Conservation (phyloP, 2,113 vertebrate species). For the Gnathonemus longibarbis region DNA sequence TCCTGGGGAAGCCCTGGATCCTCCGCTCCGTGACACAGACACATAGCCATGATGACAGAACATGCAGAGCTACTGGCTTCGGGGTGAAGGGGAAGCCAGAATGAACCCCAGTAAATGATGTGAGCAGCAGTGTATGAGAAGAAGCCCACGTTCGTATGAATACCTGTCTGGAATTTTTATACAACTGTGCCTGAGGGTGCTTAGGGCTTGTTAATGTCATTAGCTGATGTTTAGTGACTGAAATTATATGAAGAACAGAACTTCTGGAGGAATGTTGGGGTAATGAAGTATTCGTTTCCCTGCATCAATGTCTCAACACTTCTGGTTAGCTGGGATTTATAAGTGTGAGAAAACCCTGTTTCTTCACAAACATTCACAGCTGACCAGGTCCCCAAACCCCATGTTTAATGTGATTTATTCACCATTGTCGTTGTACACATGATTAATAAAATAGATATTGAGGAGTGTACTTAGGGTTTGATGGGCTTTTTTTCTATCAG, state of each 20-base stretch:
- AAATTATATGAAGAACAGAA: background rate
- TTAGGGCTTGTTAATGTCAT: constrained; percentile 21
- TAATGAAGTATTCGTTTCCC: constrained; percentile 18
- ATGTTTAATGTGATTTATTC: constrained; percentile 54
- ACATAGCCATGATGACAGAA: background rate
- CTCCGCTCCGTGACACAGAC: background rate
- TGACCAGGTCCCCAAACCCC: constrained; percentile 36
- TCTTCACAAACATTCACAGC: background rate
- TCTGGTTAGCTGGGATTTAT: background rate
- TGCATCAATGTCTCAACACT: constrained; percentile 32
- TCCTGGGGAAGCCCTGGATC: constrained; percentile 21
- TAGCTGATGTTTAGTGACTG: constrained; percentile 1
- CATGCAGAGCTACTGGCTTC: background rate
- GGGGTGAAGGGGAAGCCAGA: background rate
- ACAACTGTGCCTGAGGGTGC: constrained; percentile 4
- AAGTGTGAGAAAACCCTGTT: background rate
- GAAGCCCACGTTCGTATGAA: constrained; percentile 43
- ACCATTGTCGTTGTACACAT: constrained; percentile 30
- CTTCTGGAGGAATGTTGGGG: background rate
- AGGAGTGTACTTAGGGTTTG: constrained; percentile 62
- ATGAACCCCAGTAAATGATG: constrained; percentile 22
- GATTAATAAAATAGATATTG: constrained; percentile 62
- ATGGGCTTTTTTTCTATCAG: constrained; percentile 5
- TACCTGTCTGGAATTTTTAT: constrained; percentile 41
- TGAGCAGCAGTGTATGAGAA: constrained; percentile 42